These are phyloP conservation scores for Nymphalis urticae DNA, from an alignment of 2,888 invertebrate genomes.

Conservation along the genomic window DNA sequence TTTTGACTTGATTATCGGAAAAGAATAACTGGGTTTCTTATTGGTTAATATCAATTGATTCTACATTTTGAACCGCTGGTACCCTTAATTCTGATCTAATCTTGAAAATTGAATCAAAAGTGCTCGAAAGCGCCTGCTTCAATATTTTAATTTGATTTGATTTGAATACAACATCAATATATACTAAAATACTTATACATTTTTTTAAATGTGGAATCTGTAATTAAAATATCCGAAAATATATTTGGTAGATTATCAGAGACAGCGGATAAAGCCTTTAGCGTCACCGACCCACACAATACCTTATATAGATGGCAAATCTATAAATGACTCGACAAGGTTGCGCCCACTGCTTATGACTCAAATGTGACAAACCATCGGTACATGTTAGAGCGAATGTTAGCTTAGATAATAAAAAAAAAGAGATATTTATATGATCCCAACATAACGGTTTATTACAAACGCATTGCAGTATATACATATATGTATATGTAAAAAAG, in stretches of 20 bases:
- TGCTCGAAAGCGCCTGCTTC: too few relatives aligned
- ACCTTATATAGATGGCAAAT: constrained; percentile 57
- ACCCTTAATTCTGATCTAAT: too few relatives aligned
- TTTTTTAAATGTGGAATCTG: background rate
- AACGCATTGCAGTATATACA: too few relatives aligned
- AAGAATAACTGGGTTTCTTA: too few relatives aligned
- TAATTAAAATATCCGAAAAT: constrained; percentile 4
- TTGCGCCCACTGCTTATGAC: constrained; percentile 59
- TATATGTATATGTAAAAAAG: too few relatives aligned
- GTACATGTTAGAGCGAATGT: background rate
- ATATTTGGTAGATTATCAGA: constrained; percentile 11
- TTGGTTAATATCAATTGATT: too few relatives aligned
- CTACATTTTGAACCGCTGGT: too few relatives aligned
- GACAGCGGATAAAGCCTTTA: constrained; percentile 33
- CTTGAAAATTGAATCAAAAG: too few relatives aligned
- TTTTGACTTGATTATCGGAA: too few relatives aligned
- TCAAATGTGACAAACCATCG: constrained; percentile 6
- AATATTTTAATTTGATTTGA: too few relatives aligned
- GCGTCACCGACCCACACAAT: constrained; percentile 55
- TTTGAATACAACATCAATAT: too few relatives aligned
- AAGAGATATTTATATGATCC: background rate
- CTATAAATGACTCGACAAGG: constrained; percentile 61
- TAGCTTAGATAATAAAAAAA: constrained; percentile 2
- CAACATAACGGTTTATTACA: background rate
- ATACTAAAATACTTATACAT: too few relatives aligned